These are phyloP conservation scores for Meghimatium bilineatum DNA, from an alignment of 2,888 invertebrate genomes.

Conservation along the genomic window DNA sequence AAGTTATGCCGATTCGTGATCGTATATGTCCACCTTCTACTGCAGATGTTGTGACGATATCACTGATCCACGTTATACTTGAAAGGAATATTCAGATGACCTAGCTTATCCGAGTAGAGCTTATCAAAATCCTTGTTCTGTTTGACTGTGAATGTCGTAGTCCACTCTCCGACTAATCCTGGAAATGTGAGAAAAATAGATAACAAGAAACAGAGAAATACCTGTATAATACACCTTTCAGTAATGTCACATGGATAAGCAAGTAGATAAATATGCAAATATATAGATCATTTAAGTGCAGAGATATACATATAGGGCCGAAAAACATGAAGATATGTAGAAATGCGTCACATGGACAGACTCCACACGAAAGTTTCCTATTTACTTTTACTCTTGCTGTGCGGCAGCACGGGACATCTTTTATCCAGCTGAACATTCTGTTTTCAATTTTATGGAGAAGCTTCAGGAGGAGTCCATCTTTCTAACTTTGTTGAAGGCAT, in stretches of 20 bases:
- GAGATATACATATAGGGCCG: neutral
- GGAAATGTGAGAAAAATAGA: neutral
- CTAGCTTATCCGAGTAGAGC: conserved; percentile 65
- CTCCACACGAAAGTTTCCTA: no score
- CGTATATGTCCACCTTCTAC: neutral
- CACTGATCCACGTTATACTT: conserved; percentile 52
- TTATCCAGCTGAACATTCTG: no score
- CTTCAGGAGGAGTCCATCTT: no score
- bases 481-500: no score
- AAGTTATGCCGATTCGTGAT: neutral
- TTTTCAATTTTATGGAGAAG: no score
- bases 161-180: conserved; percentile 89
- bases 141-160: conserved; percentile 86
- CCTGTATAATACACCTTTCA: neutral
- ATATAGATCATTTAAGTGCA: neutral
- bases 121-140: conserved; percentile 85
- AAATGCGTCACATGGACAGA: neutral
- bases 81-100: conserved; percentile 63
- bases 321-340: neutral
- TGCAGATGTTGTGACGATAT: neutral
- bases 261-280: neutral
- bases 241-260: neutral
- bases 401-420: no score
- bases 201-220: neutral
- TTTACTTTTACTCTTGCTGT: no score